Conservation (phyloP, 2,888 invertebrate species). For the Polyommatus icarus region DNA sequence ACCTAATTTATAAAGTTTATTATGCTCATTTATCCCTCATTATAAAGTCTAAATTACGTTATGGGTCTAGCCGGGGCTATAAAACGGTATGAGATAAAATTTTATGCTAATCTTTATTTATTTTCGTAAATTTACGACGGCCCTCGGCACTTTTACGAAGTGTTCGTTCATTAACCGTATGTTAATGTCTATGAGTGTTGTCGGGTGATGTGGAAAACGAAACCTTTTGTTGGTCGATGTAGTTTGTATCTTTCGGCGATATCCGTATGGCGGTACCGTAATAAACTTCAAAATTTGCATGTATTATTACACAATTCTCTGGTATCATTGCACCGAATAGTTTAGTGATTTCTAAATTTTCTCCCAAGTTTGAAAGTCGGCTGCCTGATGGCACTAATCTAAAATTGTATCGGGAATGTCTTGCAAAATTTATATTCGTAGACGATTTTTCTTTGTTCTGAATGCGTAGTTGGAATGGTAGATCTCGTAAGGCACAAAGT, state of each 20-base stretch:
- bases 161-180: conserved; percentile 5
- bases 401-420: not conserved
- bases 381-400: not conserved
- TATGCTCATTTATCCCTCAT: conserved; percentile 19
- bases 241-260: not conserved
- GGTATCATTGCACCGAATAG: not conserved
- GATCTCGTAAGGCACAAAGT: not conserved
- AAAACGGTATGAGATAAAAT: conserved; percentile 24
- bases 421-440: not conserved
- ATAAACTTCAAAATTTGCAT: conserved; percentile 21
- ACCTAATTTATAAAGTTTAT: conserved; percentile 14
- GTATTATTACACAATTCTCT: not conserved
- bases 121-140: not conserved
- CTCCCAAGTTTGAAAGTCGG: not conserved
- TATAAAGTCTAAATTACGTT: conserved; percentile 19
- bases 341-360: not conserved
- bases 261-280: conserved; percentile 26
- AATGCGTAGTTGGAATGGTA: conserved; percentile 30
- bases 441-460: conserved; percentile 21
- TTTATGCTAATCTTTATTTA: conserved; percentile 20
- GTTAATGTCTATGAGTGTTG: conserved; percentile 5
- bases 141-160: conserved; percentile 6
- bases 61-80: conserved; percentile 16
- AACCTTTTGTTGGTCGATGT: not conserved
- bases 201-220: not conserved